Conservation (phyloP, 2,113 vertebrate genomes). For the Sylvietta virens region DNA sequence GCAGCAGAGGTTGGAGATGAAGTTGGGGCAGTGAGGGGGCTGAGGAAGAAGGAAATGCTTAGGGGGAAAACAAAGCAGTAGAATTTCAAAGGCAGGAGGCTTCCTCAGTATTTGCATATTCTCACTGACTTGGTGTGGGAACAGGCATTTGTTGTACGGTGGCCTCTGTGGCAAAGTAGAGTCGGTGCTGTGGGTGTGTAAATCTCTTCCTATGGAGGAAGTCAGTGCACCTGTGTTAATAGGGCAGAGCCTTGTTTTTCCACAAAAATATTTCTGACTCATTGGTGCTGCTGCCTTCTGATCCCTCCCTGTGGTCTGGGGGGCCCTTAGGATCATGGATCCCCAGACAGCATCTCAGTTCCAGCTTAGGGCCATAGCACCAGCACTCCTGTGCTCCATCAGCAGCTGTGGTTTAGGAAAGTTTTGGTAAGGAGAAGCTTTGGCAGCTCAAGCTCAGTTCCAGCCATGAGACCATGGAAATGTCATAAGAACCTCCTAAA, state of each 20-base stretch:
- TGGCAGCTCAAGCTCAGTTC: not conserved
- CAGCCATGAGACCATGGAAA: not conserved
- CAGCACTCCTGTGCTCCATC: not conserved
- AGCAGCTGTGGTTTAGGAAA: not conserved
- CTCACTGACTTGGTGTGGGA: not conserved
- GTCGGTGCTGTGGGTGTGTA: fast-evolving
- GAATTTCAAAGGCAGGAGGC: slow-evolving; percentile 8
- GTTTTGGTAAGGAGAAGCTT: not conserved
- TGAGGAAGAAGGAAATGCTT: not conserved
- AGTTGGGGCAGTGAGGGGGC: not conserved
- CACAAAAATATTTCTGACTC: not conserved
- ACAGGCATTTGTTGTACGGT: not conserved
- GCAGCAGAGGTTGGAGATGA: not conserved
- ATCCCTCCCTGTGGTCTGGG: not conserved
- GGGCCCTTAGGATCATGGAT: not conserved
- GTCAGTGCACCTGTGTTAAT: not conserved
- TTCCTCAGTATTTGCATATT: not conserved
- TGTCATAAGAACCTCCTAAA: not conserved
- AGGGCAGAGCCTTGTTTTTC: not conserved
- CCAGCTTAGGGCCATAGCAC: not conserved
- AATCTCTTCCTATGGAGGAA: not conserved
- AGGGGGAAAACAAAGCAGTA: not conserved
- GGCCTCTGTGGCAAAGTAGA: not conserved
- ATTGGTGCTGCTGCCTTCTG: not conserved
- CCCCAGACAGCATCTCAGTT: not conserved